Evolutionary conservation across 1,140 invertebrate genomes (phyloP).

Genomic region (Aphelenchoides besseyi): DNA sequence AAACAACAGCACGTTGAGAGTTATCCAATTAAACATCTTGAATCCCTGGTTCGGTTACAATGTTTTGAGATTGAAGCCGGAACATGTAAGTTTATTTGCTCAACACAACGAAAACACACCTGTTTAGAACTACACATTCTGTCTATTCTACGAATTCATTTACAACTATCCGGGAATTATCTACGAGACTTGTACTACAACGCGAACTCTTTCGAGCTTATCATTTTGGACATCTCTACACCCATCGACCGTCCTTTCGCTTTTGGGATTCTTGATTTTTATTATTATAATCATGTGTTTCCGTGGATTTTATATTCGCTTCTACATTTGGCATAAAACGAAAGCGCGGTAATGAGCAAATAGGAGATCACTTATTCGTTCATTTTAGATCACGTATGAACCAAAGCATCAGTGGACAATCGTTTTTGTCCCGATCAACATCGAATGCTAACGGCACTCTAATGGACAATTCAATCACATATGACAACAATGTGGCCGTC

Average conservation of each 20-base stretch:
- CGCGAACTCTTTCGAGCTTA: conserved; percentile 37
- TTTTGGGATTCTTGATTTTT: conserved; percentile 32
- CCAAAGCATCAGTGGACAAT: conserved; percentile 57
- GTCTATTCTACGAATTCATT: conserved; percentile 43
- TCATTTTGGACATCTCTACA: conserved; percentile 48
- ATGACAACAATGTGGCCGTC: conserved; percentile 16
- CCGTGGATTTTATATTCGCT: conserved; percentile 45
- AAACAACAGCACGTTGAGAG: conserved; percentile 25
- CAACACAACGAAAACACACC: neutral
- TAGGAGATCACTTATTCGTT: neutral
- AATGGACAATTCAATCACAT: conserved; percentile 8
- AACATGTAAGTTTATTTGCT: conserved; percentile 34
- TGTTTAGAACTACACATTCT: conserved; percentile 57
- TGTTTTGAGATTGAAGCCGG: conserved; percentile 48
- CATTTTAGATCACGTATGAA: conserved; percentile 54
- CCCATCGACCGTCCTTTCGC: conserved; percentile 35
- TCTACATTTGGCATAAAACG: conserved; percentile 57
- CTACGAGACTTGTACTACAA: conserved; percentile 43
- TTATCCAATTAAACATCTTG: conserved; percentile 51
- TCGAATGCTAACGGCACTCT: neutral
- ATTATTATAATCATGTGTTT: conserved; percentile 39
- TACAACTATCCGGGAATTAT: conserved; percentile 22
- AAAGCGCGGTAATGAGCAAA: conserved; percentile 41
- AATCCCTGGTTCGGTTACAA: conserved; percentile 58
- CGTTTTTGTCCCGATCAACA: conserved; percentile 43